Conservation (phyloP, 2,888 invertebrate species). For the Orthonevra nobilis region DNA sequence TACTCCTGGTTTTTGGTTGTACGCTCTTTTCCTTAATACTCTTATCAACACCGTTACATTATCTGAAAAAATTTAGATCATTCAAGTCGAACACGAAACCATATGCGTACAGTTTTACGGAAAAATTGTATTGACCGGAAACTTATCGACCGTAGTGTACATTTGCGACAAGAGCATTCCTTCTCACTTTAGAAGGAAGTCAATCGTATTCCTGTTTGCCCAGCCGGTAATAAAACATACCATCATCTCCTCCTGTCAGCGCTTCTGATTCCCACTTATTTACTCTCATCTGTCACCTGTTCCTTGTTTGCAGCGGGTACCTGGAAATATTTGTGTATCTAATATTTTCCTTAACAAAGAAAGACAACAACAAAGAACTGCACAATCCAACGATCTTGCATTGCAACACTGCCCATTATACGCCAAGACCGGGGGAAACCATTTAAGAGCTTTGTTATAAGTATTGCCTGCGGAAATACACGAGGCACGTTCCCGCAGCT, state of each 20-base stretch:
- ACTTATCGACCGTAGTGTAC: too few species aligned
- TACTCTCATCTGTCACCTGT: conserved; percentile 58
- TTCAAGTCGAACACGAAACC: too few species aligned
- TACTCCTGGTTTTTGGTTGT: too few species aligned
- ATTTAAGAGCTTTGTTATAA: conserved; percentile 18
- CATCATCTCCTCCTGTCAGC: conserved; percentile 14
- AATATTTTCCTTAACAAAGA: conserved; percentile 29
- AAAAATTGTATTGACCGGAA: too few species aligned
- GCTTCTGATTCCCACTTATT: conserved; percentile 29
- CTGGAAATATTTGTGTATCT: too few species aligned
- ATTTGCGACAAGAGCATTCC: too few species aligned
- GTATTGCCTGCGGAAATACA: conserved; percentile 18
- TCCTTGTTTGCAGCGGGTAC: conserved; percentile 6
- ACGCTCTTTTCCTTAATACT: too few species aligned
- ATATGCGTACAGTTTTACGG: too few species aligned
- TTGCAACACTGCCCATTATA: background rate
- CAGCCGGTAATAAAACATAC: conserved; percentile 10
- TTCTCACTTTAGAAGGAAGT: background rate
- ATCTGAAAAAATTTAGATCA: too few species aligned
- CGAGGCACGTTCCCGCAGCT: conserved; percentile 34
- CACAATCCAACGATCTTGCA: conserved; percentile 47
- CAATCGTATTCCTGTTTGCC: conserved; percentile 13
- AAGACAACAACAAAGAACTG: conserved; percentile 8
- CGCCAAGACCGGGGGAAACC: background rate
- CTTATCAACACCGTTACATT: too few species aligned